Evolutionary conservation across 53 echinoderm and acorn worm genomes (phyloP), one percentile per base, ranked within the genome.

Genomic region (Stichopus horrens): DNA sequence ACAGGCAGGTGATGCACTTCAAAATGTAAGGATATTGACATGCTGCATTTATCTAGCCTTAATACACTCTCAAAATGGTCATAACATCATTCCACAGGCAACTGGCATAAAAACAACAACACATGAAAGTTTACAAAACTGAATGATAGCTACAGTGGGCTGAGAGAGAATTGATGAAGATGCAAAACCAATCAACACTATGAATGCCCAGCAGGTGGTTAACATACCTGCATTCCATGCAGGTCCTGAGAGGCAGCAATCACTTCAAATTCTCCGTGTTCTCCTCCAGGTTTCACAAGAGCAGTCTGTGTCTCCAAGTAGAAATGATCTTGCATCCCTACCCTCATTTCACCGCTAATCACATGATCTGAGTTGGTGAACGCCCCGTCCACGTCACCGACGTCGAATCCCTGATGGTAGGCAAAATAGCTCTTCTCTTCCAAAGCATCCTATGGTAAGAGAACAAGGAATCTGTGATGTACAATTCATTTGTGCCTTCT

Each of bases 321-420:
- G 85, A 90, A 94, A 59, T 96, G 96, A 23, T 92, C 93, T 74
- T 96, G 96, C 8, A 79, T 93, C 4, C 96, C 96, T 0, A 91
- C 22, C 54, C 56, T 75, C 54, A 94, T 71, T 60, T 94, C 94
- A 23, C 96, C 96, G 54, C 91, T 90, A 10, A 96, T 59, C 21
- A 90, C 76, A 83, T 80, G 86, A 52, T 91, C 88, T 2, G 94
- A 92, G 19, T 76, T 85, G 13, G 54, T 73, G 16, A 94, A 86
- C 0, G 76, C 94, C 5, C 77, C 87, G 5, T 92, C 89, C 59
- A 92, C 86, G 78, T 94, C 88, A 0, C 96, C 96, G 57, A 85
- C 88, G 51, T 60, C 80, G 13, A 91, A n/a, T 9, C 58, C 53
- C 54, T 68, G 52, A 6, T 66, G 22, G 4, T 80, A 83, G 0